Evolutionary conservation across 2,797 vertebrate species (phyloP).

Genomic region (Stomatorhinus walkeri): DNA sequence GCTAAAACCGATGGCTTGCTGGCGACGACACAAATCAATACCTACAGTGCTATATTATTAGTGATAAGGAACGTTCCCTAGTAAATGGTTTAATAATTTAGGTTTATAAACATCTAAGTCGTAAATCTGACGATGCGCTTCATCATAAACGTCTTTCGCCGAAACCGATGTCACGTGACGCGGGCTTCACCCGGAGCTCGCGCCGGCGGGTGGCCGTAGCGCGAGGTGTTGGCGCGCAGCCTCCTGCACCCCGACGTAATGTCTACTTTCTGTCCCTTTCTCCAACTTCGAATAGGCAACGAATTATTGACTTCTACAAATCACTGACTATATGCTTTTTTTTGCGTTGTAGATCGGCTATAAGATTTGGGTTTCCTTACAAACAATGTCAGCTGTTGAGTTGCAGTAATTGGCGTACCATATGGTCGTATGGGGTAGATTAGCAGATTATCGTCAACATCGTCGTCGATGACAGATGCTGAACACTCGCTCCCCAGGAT

Average conservation of each 20-base stretch:
- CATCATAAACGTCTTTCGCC: neutral
- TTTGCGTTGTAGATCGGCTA: neutral
- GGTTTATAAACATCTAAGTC: neutral
- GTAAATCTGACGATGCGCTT: neutral
- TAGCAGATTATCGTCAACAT: constrained; percentile 3
- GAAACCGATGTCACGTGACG: neutral
- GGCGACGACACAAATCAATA: neutral
- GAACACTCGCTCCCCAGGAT: neutral
- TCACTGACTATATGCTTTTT: neutral
- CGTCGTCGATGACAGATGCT: neutral
- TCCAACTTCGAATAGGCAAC: neutral
- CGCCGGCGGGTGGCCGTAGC: neutral
- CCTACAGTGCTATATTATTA: neutral
- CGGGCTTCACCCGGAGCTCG: neutral
- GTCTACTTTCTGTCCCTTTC: neutral
- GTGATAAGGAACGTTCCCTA: neutral
- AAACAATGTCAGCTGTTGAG: neutral
- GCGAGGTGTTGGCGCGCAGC: neutral
- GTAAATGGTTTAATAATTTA: neutral
- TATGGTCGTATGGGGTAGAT: neutral
- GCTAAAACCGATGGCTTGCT: neutral
- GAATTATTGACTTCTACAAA: neutral
- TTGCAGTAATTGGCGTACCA: neutral
- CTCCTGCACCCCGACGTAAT: neutral
- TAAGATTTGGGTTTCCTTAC: neutral